Conservation (phyloP, 2,888 invertebrate genomes). For the Harpalus rubripes region DNA sequence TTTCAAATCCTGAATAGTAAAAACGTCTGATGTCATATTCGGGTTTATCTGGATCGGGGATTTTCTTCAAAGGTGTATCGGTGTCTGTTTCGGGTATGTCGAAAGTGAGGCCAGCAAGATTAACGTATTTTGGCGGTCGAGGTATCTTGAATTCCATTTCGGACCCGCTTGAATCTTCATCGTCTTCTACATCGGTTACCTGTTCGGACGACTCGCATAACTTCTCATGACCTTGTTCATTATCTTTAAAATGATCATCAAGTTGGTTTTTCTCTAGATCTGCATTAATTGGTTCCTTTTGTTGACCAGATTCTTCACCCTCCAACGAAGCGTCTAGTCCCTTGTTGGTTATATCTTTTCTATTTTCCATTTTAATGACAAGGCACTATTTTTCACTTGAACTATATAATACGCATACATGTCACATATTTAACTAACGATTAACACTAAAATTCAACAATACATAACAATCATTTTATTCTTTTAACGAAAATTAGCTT, state of each 20-base stretch:
- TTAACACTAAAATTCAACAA: no score
- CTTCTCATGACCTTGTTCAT: background rate
- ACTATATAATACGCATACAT: no score
- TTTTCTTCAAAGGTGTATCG: no score
- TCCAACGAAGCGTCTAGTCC: background rate
- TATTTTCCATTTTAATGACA: background rate
- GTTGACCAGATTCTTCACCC: background rate
- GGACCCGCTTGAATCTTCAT: background rate
- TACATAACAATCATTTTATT: no score
- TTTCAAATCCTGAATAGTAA: no score
- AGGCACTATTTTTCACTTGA: no score
- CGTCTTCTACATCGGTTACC: background rate
- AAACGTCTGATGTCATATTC: no score
- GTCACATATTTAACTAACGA: no score
- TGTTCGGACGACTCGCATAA: background rate
- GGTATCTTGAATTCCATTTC: background rate
- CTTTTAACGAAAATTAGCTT: no score
- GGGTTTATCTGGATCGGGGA: no score
- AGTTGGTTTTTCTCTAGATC: background rate
- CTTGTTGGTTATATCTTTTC: background rate
- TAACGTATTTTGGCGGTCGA: background rate
- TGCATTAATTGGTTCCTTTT: background rate
- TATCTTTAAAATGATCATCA: background rate
- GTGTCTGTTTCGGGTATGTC: no score
- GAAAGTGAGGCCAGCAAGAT: background rate